Conservation (phyloP, 2,113 vertebrate species). For the Fregata magnificens region DNA sequence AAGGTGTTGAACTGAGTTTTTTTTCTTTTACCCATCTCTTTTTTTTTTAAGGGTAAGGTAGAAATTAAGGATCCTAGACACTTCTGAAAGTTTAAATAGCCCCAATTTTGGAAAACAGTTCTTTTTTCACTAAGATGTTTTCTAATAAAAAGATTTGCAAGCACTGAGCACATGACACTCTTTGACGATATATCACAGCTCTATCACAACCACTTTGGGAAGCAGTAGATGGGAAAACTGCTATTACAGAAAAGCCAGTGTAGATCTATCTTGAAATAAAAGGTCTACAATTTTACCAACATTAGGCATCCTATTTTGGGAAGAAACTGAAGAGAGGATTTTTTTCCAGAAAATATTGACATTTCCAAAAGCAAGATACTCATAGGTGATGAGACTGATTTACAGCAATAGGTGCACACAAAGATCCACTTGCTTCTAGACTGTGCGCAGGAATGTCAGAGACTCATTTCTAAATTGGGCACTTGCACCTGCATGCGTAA, state of each 20-base stretch:
- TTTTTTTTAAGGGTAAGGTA: background rate
- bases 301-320: background rate
- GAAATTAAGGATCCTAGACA: background rate
- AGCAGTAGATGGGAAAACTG: background rate
- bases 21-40: background rate
- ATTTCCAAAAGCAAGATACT: conserved; percentile 7
- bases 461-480: background rate
- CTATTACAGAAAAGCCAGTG: background rate
- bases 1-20: background rate
- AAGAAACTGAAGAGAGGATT: background rate
- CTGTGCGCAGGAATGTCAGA: background rate
- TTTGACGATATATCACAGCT: background rate
- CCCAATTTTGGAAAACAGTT: background rate
- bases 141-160: background rate
- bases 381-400: background rate
- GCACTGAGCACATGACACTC: background rate
- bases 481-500: conserved; percentile 41
- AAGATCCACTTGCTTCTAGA: background rate
- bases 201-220: background rate
- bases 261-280: background rate
- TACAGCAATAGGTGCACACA: background rate
- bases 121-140: background rate
- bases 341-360: background rate
- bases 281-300: background rate
- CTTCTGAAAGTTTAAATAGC: background rate